A percentile compares a stretch with the other conserved stretches of the same genome.
phyloP scores from a whole-genome alignment of 2,888 invertebrate genomes.

The Mamestra brassicae region DNA sequence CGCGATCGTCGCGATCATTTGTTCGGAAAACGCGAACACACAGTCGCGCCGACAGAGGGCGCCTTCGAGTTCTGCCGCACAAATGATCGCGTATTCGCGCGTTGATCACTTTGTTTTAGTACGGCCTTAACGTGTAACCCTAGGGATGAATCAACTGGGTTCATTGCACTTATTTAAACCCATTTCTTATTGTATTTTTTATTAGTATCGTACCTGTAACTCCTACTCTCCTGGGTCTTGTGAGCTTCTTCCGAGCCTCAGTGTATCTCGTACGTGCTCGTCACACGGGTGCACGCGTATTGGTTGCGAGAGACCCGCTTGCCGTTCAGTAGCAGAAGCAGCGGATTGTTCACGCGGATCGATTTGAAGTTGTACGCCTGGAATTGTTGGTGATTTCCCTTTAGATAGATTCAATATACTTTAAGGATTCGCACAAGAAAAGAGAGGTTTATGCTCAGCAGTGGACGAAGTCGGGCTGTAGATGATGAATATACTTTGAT shows the following conservation, averaged over 20 bases:
- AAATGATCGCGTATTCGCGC: too few relatives aligned
- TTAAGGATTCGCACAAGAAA: too few relatives aligned
- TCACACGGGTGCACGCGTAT: constrained; percentile 92
- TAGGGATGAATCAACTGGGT: neutral
- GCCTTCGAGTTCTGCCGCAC: too few relatives aligned
- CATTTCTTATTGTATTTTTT: constrained; percentile 3
- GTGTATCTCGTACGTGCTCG: constrained; percentile 92
- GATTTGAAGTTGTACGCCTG: constrained; percentile 94
- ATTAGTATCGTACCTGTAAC: constrained; percentile 25
- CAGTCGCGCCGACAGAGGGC: too few relatives aligned
- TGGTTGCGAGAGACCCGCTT: constrained; percentile 93
- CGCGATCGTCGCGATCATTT: too few relatives aligned
- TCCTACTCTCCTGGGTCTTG: constrained; percentile 23
- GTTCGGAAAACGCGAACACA: too few relatives aligned
- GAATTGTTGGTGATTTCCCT: constrained; percentile 8
- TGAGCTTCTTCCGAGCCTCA: constrained; percentile 65
- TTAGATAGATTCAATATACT: neutral
- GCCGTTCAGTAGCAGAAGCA: constrained; percentile 94
- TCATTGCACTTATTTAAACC: neutral
- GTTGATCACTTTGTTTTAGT: too few relatives aligned
- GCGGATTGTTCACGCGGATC: constrained; percentile 95
- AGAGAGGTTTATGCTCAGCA: too few relatives aligned
- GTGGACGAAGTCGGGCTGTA: too few relatives aligned
- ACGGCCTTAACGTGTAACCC: neutral
- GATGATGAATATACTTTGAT: too few relatives aligned